Base-by-base conservation (phyloP, 1,140 invertebrate species). In the Pemphigus obesinymphae region DNA sequence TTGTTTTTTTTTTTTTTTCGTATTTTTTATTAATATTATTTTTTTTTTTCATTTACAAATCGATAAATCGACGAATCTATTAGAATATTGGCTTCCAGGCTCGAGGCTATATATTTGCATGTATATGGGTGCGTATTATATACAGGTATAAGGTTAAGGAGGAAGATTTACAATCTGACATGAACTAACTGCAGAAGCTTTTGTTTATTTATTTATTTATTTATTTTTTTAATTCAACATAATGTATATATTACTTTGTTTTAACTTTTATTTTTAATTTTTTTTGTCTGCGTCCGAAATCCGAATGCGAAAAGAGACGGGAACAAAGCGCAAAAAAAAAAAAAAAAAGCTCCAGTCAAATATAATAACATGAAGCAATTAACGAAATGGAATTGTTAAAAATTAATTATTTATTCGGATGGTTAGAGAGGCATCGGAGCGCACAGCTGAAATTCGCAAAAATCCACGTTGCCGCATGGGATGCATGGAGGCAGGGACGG, bases 381-480 rank as follows among this genome's bases (percentile, higher is more conserved):
- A 80, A 80, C 76, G 5, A 80, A 80, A 61, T 61, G 37, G 76
- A 80, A 80, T 80, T 63, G 53, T 80, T 58, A 80, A 80, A 80
- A 80, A 80, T 80, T 80, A 80, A 80, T 80, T 80, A 61, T 63
- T 61, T 80, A 80, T 80, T 80, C 76, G 76, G 50, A 80, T 43
- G 76, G 55, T 61, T 80, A 61, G 55, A 20, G 40, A 72, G 5
- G 23, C 37, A 45, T 48, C 68, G 68, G 40, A 72, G 70, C 70
- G 43, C 20, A n/a, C n/a, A 29, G 43, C 15, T 31, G 29, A 73
- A 73, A 72, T 72, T 72, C 17, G 6, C 20, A 72, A 50, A 66
- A 61, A 68, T n/a, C 29, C 20, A 7, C 23, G 23, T n/a, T n/a
- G 8, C 29, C 4, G 34, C 8, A n/a, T 20, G 66, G n/a, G 13